Base-by-base conservation (phyloP, 2,797 vertebrate genomes). In the Argentina silus region DNA sequence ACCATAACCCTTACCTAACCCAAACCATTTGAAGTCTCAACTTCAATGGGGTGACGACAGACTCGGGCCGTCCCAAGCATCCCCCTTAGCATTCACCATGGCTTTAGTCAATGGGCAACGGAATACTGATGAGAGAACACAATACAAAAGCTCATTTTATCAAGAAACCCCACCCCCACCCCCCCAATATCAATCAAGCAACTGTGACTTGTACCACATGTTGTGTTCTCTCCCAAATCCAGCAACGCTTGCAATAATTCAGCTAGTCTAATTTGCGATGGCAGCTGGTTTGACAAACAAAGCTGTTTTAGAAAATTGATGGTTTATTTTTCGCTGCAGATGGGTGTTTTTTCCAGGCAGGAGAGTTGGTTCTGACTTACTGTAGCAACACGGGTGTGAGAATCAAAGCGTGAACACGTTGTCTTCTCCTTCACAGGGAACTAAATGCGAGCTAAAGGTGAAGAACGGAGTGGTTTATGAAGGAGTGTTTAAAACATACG, bases 401-500 rank as follows among this genome's bases (percentile, higher is more conserved):
- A 62, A n/a, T n/a, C n/a, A n/a, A n/a, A n/a, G n/a, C n/a, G n/a
- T 8, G 14, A 8, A 10, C 9, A 6, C 19, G 5, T 65, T 44
- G 15, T 45, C 9, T 74, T 53, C 57, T 90, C 55, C 76, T 85
- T 82, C 83, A 71, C 83, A 99, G 98, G 98, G 98, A 91, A 96
- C 95, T 89, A 99, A 98, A 92, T 99, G 98, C 95, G 98, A 99
- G 92, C 95, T 99, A 81, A 97, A 98, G 90, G 98, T 99, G 82
- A 98, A 98, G 93, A 98, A 97, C 27, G 97, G 97, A 89, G 93
- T 94, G 60, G 87, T 98, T 86, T 99, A 97, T 93, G 98, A 99
- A 94, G 98, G 98, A 90, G 96, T 99, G 91, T 99, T 99, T 94
- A 99, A 99, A 92, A 98, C 98, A 9, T 99, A 99, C 51, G 96